Evolutionary conservation across 2,888 invertebrate genomes (phyloP), one percentile per base, ranked within the genome.

Genomic region (Myathropa florea): DNA sequence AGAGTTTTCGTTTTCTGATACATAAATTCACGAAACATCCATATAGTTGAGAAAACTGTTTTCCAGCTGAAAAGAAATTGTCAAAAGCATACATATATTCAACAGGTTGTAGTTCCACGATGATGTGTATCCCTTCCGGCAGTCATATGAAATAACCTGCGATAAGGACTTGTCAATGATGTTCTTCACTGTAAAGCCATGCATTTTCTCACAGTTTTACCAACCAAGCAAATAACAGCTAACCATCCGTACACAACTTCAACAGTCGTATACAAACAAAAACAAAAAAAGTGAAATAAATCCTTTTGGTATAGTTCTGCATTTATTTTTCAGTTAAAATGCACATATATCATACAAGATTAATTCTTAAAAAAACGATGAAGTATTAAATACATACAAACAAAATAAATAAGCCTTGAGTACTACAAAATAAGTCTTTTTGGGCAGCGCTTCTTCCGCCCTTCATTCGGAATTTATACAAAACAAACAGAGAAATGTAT

Each of bases 401-500:
- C 30, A 72, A 65, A 72, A 83, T 77, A 83, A 80, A 80, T 80
- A 60, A 82, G 46, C n/a, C 36, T 76, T 9, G 76, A 77, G 59
- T 39, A 61, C 67, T 83, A 72, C 14, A 68, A 68, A 80, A 39
- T 80, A 84, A 84, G 75, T 80, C 71, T 84, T 76, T 70, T 60
- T 46, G 46, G 33, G 73, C 21, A 39, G 28, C 0, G 24, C 26
- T 33, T 46, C 30, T 21, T 65, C 21, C 46, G 63, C 33, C 59
- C 28, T 64, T 53, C 53, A 18, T 57, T 71, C 63, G 9, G 63
- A 63, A 28, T 59, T 23, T 68, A 14, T 63, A 77, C 14, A 46
- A 65, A 57, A 71, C 4, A 68, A 36, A 23, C 57, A 10, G 10
- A 57, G 2, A 63, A 10, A 39, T 68, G n/a, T 18, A 46, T 46